Conservation (phyloP, 2,888 invertebrate genomes). For the Phyllotreta striolata region DNA sequence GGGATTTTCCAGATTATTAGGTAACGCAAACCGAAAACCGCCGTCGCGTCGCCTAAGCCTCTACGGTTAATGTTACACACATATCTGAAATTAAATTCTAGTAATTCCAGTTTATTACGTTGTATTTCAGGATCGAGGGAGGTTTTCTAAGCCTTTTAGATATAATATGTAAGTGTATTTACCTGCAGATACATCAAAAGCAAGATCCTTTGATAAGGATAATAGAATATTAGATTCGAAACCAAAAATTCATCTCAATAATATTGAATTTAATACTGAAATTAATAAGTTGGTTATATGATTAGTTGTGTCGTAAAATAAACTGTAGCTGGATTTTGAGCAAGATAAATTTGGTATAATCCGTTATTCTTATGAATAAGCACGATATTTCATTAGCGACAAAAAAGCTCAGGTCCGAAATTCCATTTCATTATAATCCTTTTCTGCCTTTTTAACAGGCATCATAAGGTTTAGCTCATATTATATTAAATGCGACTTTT, state of each 20-base stretch:
- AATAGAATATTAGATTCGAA: too few relatives aligned
- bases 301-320: neutral
- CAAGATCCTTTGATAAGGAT: too few relatives aligned
- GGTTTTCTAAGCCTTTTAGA: too few relatives aligned
- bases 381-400: slow-evolving; percentile 28
- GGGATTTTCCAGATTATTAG: slow-evolving; percentile 39
- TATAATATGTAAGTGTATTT: too few relatives aligned
- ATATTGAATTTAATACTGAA: neutral
- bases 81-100: slow-evolving; percentile 24
- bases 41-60: slow-evolving; percentile 24
- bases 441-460: too few relatives aligned
- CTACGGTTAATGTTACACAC: slow-evolving; percentile 22
- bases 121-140: too few relatives aligned
- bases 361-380: slow-evolving; percentile 23
- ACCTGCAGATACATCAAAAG: too few relatives aligned
- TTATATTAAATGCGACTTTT: too few relatives aligned
- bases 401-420: slow-evolving; percentile 10
- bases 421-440: too few relatives aligned
- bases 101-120: neutral
- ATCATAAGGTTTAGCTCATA: too few relatives aligned
- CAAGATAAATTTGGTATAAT: slow-evolving; percentile 30
- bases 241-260: too few relatives aligned
- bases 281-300: neutral
- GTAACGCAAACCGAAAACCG: slow-evolving; percentile 30
- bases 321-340: slow-evolving; percentile 20